Evolutionary conservation across 2,888 invertebrate species (phyloP).

Genomic region (Colletes collaris): DNA sequence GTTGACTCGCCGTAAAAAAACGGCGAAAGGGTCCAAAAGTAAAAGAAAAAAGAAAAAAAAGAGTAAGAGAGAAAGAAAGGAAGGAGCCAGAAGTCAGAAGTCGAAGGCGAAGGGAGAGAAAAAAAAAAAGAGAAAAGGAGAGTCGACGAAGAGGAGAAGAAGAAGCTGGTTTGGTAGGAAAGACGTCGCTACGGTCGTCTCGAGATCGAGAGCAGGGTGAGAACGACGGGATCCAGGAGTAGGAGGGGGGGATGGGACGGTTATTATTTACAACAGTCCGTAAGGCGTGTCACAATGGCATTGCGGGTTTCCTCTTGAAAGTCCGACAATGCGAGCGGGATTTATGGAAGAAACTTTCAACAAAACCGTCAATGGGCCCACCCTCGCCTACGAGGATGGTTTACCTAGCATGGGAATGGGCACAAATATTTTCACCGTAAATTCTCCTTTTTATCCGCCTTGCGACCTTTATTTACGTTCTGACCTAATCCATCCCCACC

Average conservation of each 20-base stretch:
- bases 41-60: neutral
- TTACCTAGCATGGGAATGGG: slow-evolving; percentile 71
- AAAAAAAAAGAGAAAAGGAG: neutral
- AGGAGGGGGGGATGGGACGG: slow-evolving; percentile 55
- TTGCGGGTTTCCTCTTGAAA: slow-evolving; percentile 83
- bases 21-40: too few relatives aligned
- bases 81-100: slow-evolving; percentile 9
- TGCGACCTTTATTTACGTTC: slow-evolving; percentile 72
- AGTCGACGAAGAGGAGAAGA: slow-evolving; percentile 5
- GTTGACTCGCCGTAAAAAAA: slow-evolving; percentile 6
- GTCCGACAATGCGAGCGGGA: slow-evolving; percentile 79
- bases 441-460: slow-evolving; percentile 76
- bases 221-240: slow-evolving; percentile 45
- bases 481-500: slow-evolving; percentile 74
- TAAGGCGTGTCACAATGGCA: slow-evolving; percentile 81
- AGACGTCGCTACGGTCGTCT: slow-evolving; percentile 32
- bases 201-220: slow-evolving; percentile 48
- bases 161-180: slow-evolving; percentile 38
- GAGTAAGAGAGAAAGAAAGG: neutral
- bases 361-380: slow-evolving; percentile 81
- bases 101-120: neutral
- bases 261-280: slow-evolving; percentile 81
- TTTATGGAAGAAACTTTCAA: slow-evolving; percentile 82
- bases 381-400: slow-evolving; percentile 59
- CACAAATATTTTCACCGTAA: slow-evolving; percentile 81